These are phyloP conservation scores for Channa maculata DNA, from an alignment of 2,113 vertebrate species.

Conservation along the genomic window DNA sequence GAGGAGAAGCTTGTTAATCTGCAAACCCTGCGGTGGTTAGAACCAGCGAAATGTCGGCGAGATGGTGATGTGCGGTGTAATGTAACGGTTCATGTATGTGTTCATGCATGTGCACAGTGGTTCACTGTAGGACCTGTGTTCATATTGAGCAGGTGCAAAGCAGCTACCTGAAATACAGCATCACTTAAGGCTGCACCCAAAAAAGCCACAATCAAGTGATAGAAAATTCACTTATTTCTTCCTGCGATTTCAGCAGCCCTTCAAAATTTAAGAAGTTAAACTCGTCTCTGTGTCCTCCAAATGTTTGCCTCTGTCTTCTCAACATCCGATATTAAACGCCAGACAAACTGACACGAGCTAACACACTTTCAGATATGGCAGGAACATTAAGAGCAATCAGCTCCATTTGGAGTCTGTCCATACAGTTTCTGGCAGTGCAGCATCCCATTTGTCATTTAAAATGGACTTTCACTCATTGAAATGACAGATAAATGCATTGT, in stretches of 20 bases:
- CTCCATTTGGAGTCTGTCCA: slow-evolving; percentile 2
- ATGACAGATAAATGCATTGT: slow-evolving; percentile 11
- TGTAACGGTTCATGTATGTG: background rate
- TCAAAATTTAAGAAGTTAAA: too few species aligned
- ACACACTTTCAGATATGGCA: background rate
- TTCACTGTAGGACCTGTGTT: background rate
- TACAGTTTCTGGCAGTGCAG: background rate
- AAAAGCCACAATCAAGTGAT: too few species aligned
- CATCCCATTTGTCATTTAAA: background rate
- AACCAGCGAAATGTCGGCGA: slow-evolving; percentile 33
- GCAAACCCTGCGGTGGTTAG: slow-evolving; percentile 14
- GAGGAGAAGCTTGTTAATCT: slow-evolving; percentile 26
- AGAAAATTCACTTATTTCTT: too few species aligned
- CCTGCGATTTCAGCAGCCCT: too few species aligned
- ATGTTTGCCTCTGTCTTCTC: background rate
- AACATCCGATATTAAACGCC: background rate
- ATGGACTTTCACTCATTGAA: background rate
- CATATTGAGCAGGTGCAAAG: background rate
- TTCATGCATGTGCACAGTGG: background rate
- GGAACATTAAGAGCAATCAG: background rate
- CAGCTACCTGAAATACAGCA: too few species aligned
- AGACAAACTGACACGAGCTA: background rate
- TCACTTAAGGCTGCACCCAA: too few species aligned
- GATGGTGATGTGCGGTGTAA: slow-evolving; percentile 18
- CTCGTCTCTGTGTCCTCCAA: too few species aligned